Evolutionary conservation across 1,140 invertebrate species (phyloP).

Genomic region (Chelonus insularis): DNA sequence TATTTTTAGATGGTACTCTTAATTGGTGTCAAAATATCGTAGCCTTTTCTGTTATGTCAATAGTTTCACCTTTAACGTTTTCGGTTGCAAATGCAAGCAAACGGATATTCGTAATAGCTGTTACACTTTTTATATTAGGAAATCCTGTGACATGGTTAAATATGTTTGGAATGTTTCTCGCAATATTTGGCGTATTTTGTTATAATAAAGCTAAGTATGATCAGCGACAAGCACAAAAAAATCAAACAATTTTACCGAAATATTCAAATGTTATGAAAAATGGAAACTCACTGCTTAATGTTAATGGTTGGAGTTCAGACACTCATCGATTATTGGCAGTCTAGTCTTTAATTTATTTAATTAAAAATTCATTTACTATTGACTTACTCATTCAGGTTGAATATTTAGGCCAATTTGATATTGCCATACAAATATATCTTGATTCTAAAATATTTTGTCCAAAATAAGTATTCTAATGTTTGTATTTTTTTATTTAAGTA

Average conservation of each 20-base stretch:
- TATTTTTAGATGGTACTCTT: conserved; percentile 82
- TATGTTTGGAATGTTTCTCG: conserved; percentile 87
- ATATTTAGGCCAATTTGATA: too few species aligned
- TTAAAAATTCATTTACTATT: too few species aligned
- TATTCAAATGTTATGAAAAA: conserved; percentile 34
- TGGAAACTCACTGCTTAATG: conserved; percentile 31
- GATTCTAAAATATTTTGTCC: too few species aligned
- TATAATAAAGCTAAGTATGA: conserved; percentile 88
- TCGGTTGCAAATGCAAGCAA: conserved; percentile 96
- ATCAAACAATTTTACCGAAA: conserved; percentile 61
- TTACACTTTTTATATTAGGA: conserved; percentile 84
- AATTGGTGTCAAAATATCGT: conserved; percentile 95
- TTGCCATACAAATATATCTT: too few species aligned
- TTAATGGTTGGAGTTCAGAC: conserved; percentile 43
- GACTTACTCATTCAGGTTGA: too few species aligned
- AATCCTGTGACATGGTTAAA: conserved; percentile 92
- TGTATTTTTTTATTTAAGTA: too few species aligned
- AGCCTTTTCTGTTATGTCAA: conserved; percentile 88
- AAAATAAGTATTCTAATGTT: too few species aligned
- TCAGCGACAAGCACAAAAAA: conserved; percentile 63
- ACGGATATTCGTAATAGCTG: conserved; percentile 88
- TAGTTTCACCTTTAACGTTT: conserved; percentile 91
- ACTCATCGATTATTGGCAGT: conserved; percentile 39
- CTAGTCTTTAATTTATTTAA: conserved; percentile 40
- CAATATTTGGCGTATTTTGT: conserved; percentile 85